Evolutionary conservation across 2,888 invertebrate species (phyloP).

Genomic region (Sesamia inferens): DNA sequence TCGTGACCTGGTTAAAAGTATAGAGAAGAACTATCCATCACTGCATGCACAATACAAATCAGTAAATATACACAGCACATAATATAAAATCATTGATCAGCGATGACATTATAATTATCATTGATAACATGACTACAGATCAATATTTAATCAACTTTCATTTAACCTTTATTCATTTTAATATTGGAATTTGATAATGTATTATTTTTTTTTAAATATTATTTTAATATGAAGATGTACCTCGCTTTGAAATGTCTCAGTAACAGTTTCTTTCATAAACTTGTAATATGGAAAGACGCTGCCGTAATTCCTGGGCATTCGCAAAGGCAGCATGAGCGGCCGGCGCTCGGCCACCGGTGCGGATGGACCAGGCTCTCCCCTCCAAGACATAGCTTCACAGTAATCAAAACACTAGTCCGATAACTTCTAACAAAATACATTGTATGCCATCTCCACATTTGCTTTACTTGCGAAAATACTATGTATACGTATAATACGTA

Average conservation of each 20-base stretch:
- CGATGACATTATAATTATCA: not conserved
- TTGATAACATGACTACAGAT: not conserved
- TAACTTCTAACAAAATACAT: conserved; percentile 72
- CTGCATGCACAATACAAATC: conserved; percentile 9
- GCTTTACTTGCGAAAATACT: conserved; percentile 55
- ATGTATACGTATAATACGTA: no score
- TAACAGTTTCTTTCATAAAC: conserved; percentile 88
- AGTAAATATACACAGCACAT: not conserved
- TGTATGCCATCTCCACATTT: conserved; percentile 79
- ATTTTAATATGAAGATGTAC: conserved; percentile 61
- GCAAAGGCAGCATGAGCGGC: conserved; percentile 81
- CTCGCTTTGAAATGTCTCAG: conserved; percentile 79
- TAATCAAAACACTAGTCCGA: conserved; percentile 73
- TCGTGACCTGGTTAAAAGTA: conserved; percentile 31
- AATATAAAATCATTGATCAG: not conserved
- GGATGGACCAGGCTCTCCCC: conserved; percentile 74
- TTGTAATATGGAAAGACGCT: conserved; percentile 91
- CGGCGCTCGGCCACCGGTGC: conserved; percentile 78
- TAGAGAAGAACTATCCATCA: conserved; percentile 25
- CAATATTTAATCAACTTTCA: conserved; percentile 4
- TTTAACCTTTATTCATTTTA: not conserved
- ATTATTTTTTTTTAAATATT: not conserved
- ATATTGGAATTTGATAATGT: no score
- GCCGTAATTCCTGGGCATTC: conserved; percentile 90
- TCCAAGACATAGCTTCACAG: conserved; percentile 74